Conservation (phyloP, 2,888 invertebrate species). For the Platynereis dumerilii region DNA sequence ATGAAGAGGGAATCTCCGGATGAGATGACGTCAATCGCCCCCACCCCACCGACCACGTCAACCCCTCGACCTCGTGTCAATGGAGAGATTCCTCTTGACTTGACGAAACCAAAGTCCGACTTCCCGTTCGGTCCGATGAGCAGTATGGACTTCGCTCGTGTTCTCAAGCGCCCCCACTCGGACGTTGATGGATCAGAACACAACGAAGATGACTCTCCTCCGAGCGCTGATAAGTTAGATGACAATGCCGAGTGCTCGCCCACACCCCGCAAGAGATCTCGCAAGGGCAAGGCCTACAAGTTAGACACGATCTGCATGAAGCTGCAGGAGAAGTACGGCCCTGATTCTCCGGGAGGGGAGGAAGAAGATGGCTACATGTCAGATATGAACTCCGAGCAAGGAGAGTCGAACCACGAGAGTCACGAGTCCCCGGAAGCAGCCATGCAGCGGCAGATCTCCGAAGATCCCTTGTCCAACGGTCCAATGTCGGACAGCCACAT, state of each 20-base stretch:
- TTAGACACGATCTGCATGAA: conserved; percentile 69
- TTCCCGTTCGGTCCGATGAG: conserved; percentile 8
- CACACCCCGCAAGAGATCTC: conserved; percentile 70
- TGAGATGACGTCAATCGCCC: conserved; percentile 17
- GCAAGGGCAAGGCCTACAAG: conserved; percentile 87
- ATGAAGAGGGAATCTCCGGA: conserved; percentile 9
- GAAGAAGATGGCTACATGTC: conserved; percentile 11
- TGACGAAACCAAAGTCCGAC: conserved; percentile 42
- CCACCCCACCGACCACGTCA: too few species aligned
- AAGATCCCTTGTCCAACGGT: too few species aligned
- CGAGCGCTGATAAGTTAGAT: background rate
- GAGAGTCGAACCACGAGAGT: background rate
- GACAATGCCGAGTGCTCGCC: conserved; percentile 38
- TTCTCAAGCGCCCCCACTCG: conserved; percentile 3
- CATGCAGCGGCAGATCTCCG: too few species aligned
- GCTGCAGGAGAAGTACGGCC: conserved; percentile 47
- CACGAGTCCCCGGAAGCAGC: too few species aligned
- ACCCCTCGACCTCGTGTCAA: conserved; percentile 9
- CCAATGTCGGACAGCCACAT: too few species aligned
- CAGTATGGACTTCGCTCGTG: conserved; percentile 3
- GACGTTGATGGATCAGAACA: background rate
- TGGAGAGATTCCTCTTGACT: conserved; percentile 50
- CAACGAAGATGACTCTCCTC: conserved; percentile 17
- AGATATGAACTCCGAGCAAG: conserved; percentile 7
- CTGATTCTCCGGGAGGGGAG: conserved; percentile 9